Evolutionary conservation across 2,888 invertebrate species (phyloP).

Genomic region (Oscheius sp.): DNA sequence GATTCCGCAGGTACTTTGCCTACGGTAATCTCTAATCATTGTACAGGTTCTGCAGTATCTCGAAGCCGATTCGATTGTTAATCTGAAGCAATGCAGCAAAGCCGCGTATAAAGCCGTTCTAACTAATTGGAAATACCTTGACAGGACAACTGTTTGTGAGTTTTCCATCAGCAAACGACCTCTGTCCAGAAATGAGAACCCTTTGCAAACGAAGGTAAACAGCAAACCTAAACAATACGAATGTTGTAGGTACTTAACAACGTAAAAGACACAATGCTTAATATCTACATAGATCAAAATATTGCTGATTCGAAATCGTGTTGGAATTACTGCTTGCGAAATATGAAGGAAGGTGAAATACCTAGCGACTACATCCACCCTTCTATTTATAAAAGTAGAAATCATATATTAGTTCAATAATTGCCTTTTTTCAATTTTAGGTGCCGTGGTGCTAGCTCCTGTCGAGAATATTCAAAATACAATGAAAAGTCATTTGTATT

Average conservation of each 20-base stretch:
- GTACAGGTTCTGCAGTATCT: not conserved
- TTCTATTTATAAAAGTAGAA: not conserved
- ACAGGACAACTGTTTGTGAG: not conserved
- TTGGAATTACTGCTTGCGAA: constrained; percentile 3
- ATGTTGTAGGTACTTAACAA: no score
- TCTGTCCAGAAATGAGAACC: no score
- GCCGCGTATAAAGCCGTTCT: not conserved
- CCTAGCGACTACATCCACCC: not conserved
- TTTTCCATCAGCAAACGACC: no score
- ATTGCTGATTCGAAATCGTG: no score
- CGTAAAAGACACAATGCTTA: no score
- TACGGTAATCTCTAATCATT: no score
- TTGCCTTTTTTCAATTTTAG: no score
- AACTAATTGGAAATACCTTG: constrained; percentile 1
- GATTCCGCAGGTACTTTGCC: no score
- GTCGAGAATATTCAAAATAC: not conserved
- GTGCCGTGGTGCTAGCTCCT: not conserved
- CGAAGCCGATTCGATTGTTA: not conserved
- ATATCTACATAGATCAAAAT: no score
- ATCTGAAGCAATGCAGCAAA: not conserved
- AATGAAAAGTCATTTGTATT: not conserved
- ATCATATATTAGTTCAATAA: not conserved
- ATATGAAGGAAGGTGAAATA: not conserved
- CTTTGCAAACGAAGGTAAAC: no score
- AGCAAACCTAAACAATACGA: no score